A percentile compares a stretch with the other conserved stretches of the same genome.
Evolutionary conservation across 2,888 invertebrate genomes (phyloP).

Genomic region (Ernsta delagoae): DNA sequence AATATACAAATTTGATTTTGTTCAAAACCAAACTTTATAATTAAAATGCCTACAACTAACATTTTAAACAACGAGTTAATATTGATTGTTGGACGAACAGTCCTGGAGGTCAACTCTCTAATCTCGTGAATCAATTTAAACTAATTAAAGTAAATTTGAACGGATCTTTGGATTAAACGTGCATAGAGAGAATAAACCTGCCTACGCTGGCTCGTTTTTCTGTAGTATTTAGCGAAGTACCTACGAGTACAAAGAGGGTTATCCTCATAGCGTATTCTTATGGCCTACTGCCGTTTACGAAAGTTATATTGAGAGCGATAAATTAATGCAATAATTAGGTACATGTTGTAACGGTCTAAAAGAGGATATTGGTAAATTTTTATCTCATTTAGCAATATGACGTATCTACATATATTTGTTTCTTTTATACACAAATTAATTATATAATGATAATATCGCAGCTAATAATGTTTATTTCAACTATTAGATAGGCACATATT

Average conservation of each 20-base stretch:
- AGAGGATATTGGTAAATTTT: neutral
- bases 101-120: too few species aligned
- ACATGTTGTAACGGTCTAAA: slow-evolving; percentile 8
- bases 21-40: neutral
- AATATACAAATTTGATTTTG: too few species aligned
- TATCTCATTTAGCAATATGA: neutral
- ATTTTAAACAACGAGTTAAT: neutral
- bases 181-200: too few species aligned
- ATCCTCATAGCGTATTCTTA: slow-evolving; percentile 25
- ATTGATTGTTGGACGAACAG: neutral
- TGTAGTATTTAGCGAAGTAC: slow-evolving; percentile 14
- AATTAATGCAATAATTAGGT: slow-evolving; percentile 16
- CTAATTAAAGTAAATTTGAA: too few species aligned
- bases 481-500: neutral
- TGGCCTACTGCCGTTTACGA: slow-evolving; percentile 7
- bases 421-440: neutral
- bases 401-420: slow-evolving; percentile 1
- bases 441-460: neutral
- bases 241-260: slow-evolving; percentile 23
- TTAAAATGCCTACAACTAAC: neutral
- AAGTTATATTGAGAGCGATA: slow-evolving; percentile 2
- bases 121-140: too few species aligned
- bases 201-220: slow-evolving; percentile 3
- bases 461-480: slow-evolving; percentile 8
- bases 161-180: too few species aligned